These are phyloP conservation scores for Synergus itoensis DNA, from an alignment of 2,888 invertebrate species.

Conservation along the genomic window DNA sequence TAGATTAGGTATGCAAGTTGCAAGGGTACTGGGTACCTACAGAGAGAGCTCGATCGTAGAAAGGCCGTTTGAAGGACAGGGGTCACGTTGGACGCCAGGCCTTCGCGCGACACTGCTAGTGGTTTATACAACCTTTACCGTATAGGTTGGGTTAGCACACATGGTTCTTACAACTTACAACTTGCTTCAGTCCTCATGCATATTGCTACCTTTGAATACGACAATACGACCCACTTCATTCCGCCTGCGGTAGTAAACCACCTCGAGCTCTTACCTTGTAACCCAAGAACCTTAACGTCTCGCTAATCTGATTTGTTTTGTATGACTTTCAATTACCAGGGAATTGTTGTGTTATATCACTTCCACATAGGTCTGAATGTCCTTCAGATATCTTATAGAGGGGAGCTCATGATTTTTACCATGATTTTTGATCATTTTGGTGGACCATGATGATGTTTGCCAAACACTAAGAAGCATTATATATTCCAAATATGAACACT, in stretches of 20 bases:
- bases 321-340: background rate
- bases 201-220: background rate
- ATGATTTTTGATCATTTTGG: too few relatives aligned
- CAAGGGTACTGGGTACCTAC: constrained; percentile 56
- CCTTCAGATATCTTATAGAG: background rate
- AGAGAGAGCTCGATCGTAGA: constrained; percentile 63
- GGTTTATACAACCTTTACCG: constrained; percentile 62
- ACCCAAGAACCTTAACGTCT: background rate
- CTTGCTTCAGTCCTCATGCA: constrained; percentile 4
- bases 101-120: constrained; percentile 58
- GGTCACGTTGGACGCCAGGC: constrained; percentile 64
- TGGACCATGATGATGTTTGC: too few relatives aligned
- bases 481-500: too few relatives aligned
- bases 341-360: background rate
- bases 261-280: constrained; percentile 4
- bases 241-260: background rate
- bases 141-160: constrained; percentile 33
- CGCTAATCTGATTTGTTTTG: background rate
- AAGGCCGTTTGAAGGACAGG: constrained; percentile 75
- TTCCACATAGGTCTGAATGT: background rate
- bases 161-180: background rate
- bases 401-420: too few relatives aligned
- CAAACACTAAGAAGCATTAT: too few relatives aligned
- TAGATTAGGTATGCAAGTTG: constrained; percentile 57
- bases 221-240: background rate